Evolutionary conservation across 2,888 invertebrate species (phyloP), one percentile per base, ranked within the genome.

Genomic region (Aporophyla nigra): DNA sequence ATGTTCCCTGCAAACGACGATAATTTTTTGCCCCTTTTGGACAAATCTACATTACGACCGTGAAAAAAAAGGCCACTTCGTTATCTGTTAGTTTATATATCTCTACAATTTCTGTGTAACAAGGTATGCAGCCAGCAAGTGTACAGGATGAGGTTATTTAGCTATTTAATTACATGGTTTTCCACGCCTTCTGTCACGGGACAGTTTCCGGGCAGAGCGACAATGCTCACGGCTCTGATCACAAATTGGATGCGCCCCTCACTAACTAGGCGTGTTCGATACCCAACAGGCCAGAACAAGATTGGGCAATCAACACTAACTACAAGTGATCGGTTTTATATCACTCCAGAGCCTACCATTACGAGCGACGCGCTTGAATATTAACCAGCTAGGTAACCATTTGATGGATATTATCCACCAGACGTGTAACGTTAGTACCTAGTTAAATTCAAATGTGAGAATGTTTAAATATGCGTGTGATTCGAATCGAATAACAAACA

Each of bases 401-500:
- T 85, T 87, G 88, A 85, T 82, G 82, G 80, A 88, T 87, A 86
- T 84, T 85, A 82, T 80, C 77, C 87, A 83, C 85, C 79, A 82
- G 86, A 68, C 69, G 65, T 87, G 88, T 87, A 87, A 87, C 78
- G 81, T 84, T 85, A 87, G 81, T 87, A 84, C 82, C 85, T 82
- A 86, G 85, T 86, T 86, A 88, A 88, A 92, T 90, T 91, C 82
- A 87, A 92, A 94, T 93, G 92, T 93, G 92, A 91, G 93, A 94
- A 94, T 90, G 91, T 91, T 93, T 90, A 94, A 93, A 93, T 92
- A 93, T 91, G 92, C 93, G 90, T 92, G 93, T 92, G 93, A 93
- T 94, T 93, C 91, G 90, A 92, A 93, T 92, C 91, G 93, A 94
- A 94, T 93, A 94, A 94, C 93, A 94, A 94, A 95, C 93, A 94